Percentiles rank a stretch among this genome's conserved stretches.
phyloP scores from a whole-genome alignment of 2,113 vertebrate genomes.

The Hyla sarda region DNA sequence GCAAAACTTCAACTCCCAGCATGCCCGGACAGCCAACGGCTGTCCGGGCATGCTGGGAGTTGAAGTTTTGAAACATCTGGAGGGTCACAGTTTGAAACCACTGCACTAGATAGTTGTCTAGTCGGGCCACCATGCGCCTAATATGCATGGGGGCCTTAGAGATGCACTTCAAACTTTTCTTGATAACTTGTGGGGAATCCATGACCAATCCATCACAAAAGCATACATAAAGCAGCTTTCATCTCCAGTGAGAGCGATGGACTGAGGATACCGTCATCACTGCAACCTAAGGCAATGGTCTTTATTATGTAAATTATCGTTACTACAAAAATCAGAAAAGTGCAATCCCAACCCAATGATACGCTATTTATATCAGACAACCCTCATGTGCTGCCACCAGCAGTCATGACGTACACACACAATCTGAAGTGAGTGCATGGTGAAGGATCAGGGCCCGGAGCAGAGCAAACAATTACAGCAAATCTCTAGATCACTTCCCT shows the following conservation, averaged over 20 bases:
- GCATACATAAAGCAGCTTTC: background rate
- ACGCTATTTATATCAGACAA: background rate
- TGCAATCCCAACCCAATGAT: background rate
- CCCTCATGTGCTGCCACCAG: background rate
- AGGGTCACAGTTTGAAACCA: too few species aligned
- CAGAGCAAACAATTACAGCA: slow-evolving; percentile 14
- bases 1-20: too few species aligned
- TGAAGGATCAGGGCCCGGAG: background rate
- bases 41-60: too few species aligned
- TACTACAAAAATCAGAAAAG: background rate
- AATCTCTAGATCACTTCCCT: background rate
- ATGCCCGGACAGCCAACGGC: too few species aligned
- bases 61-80: too few species aligned
- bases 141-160: too few species aligned
- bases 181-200: background rate
- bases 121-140: too few species aligned
- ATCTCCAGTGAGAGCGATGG: background rate
- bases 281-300: background rate
- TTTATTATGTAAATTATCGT: too few species aligned
- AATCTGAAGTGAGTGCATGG: background rate
- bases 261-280: background rate
- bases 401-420: background rate
- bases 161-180: background rate
- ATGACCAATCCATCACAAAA: background rate
- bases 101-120: too few species aligned